Base-by-base conservation (phyloP, 2,888 invertebrate genomes). In the Chymomyza amoena region DNA sequence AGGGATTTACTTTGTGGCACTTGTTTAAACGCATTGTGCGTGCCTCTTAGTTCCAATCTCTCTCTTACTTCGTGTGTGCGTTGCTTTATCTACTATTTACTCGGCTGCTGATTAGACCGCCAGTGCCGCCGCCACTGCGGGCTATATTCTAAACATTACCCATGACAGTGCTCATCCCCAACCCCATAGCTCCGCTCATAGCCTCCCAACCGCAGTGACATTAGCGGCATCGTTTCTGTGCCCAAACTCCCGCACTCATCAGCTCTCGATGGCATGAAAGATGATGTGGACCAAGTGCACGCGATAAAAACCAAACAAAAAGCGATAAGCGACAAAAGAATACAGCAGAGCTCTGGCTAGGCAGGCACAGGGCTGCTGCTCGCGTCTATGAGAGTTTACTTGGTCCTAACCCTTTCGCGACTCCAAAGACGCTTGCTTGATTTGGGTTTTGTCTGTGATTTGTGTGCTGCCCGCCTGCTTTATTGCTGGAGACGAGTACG, bases 271-370 rank as follows among this genome's bases (percentile, higher is more conserved):
- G 32, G 60, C 67, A 68, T 66, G 56, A 72, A 71, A 68, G 70
- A 73, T 73, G 57, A 57, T 18, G 57, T 57, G 57, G 57, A 18
- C 57, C 57, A 15, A 36, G 36, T 32, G 57, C 57, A 32, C 61
- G 64, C 73, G 73, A 72, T 69, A 72, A 72, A 66, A 67, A 72
- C 64, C 56, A 70, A 67, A 61, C 18, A 56, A 32, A n/a, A 56
- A 60, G 45, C 68, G 89, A 88, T 89, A 88, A 88, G 85, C 87
- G 80, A 74, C 80, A 87, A 82, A 75, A 87, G 81, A 85, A 89
- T 81, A 82, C 78, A 85, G 73, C 64, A 20, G 20, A 10, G 57
- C 57, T 1, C 20, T 25, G 20, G 25, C 57, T 25, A 15, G n/a
- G 60, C 64, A 15, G n/a, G 60, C 64, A 32, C 9, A 32, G 32